Evolutionary conservation across 1,140 invertebrate species (phyloP).

Genomic region (Argopecten irradians): DNA sequence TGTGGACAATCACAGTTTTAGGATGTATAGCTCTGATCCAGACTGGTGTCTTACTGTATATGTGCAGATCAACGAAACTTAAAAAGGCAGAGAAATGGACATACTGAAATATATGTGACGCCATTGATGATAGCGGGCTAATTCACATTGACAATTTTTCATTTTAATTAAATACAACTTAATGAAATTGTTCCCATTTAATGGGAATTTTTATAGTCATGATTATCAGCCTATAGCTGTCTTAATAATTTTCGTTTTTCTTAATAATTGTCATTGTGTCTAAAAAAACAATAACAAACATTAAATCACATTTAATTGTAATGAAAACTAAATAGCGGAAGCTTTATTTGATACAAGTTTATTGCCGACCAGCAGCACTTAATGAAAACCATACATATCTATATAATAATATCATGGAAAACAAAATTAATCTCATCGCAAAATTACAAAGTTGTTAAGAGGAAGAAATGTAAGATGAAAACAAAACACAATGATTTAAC

Average conservation of each 20-base stretch:
- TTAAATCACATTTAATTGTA: neutral
- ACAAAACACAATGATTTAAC: neutral
- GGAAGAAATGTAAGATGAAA: neutral
- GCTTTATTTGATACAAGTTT: neutral
- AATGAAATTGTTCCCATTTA: no score
- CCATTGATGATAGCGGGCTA: no score
- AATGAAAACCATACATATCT: neutral
- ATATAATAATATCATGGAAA: slow-evolving; percentile 2
- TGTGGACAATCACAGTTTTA: neutral
- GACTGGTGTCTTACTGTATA: neutral
- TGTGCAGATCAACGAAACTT: neutral
- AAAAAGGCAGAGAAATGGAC: neutral
- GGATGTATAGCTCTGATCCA: neutral
- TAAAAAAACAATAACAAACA: no score
- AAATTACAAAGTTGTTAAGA: neutral
- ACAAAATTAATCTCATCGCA: neutral
- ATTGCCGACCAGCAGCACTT: neutral
- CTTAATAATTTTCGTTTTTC: no score
- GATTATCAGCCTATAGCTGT: no score
- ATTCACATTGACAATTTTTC: no score
- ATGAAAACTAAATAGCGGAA: neutral
- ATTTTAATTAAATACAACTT: no score
- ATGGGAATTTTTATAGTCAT: no score
- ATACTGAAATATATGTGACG: no score
- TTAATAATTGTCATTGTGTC: no score